Base-by-base conservation (phyloP, 2,113 vertebrate genomes). In the Setophaga kirtlandii region DNA sequence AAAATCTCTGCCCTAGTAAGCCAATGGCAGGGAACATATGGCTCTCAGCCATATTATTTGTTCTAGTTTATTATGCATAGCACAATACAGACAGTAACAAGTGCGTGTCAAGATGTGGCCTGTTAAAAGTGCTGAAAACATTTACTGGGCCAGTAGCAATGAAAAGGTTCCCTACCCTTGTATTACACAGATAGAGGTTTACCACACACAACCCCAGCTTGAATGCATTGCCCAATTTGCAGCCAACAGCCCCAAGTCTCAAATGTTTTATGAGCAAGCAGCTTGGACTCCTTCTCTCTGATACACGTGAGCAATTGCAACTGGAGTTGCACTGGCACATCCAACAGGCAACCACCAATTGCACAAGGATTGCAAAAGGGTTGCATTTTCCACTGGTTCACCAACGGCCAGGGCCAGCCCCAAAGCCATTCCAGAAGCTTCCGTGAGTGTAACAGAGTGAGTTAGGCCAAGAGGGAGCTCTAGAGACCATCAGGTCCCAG, bases 111-210 rank as follows among this genome's bases (percentile, higher is more conserved):
- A 89, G 96, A 96, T 63, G 89, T 8, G 58, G 89, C 91, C 91
- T 3, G 8, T 92, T 93, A 88, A 75, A 96, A 6, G 86, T 87
- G 94, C 64, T 96, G 96, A 95, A 95, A 96, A 63, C 95, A 89
- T 93, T 92, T 89, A 93, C 56, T 52, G 83, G 91, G 83, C 91
- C 73, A 89, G 96, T 19, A 95, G 83, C 96, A 91, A 81, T n/a
- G 91, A 81, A 59, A 75, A 93, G 63, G 89, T 89, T 96, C 76
- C 89, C 86, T 81, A 92, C 76, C 86, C 91, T 83, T 17, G 19
- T 44, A 47, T 75, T 86, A 77, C 89, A 89, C 64, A 71, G 79
- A 92, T 13, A 80, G 93, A 92, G 85, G 82, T 81, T 96, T 86
- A 94, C 90, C 60, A 5, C 92, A 93, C 7, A 14, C 52, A 83